These are phyloP conservation scores for Platysternon megacephalum DNA, from an alignment of 2,113 vertebrate species.

Conservation along the genomic window DNA sequence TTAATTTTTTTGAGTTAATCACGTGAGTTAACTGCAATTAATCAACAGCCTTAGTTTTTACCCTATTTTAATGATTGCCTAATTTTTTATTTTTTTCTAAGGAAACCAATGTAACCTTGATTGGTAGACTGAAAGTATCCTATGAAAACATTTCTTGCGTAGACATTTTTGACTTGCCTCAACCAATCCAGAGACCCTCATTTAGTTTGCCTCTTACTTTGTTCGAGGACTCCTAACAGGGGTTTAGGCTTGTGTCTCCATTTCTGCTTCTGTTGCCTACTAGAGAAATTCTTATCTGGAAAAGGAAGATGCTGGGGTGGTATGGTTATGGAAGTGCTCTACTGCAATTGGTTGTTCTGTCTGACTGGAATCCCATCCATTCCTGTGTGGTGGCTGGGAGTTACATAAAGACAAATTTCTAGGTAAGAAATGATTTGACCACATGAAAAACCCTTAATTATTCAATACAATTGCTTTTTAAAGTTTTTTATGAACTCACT, in stretches of 20 bases:
- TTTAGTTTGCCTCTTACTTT: not conserved
- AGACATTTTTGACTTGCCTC: not conserved
- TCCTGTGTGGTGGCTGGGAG: constrained; percentile 59
- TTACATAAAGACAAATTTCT: constrained; percentile 39
- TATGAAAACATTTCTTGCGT: not conserved
- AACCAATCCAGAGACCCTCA: not conserved
- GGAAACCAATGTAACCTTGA: not conserved
- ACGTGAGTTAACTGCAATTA: too few species aligned
- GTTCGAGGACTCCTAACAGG: constrained; percentile 41
- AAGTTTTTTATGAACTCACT: not conserved
- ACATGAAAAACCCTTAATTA: not conserved
- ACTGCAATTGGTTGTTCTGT: constrained; percentile 43
- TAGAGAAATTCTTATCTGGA: constrained; percentile 58
- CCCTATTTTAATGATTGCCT: not conserved
- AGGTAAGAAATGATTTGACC: constrained; percentile 47
- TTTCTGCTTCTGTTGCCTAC: constrained; percentile 54
- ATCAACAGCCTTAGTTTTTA: too few species aligned
- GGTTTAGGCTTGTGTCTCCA: constrained; percentile 51
- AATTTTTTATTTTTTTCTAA: not conserved
- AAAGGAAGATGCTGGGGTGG: constrained; percentile 61
- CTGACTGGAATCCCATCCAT: constrained; percentile 63
- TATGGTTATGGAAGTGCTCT: constrained; percentile 52
- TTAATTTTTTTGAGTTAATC: too few species aligned
- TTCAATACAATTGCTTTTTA: constrained; percentile 36
- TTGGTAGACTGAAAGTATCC: not conserved